phyloP scores from a whole-genome alignment of 2,888 invertebrate species.

The Eretmocerus hayati region DNA sequence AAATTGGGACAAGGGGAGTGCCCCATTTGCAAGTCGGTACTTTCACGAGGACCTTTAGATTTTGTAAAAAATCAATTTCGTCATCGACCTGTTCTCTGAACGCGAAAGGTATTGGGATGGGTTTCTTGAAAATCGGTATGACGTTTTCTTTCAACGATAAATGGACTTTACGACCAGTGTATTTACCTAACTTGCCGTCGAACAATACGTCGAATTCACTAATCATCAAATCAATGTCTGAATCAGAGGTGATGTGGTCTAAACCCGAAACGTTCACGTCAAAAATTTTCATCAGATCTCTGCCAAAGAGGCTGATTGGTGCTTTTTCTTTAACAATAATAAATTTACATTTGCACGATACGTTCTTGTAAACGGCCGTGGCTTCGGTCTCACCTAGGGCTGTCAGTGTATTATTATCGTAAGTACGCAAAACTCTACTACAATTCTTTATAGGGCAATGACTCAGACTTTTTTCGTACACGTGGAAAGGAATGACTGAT shows the following conservation, averaged over 20 bases:
- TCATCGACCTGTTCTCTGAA: conserved; percentile 12
- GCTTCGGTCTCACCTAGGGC: too few relatives aligned
- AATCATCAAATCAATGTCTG: conserved; percentile 2
- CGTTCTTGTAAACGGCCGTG: too few relatives aligned
- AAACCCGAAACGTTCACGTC: not conserved
- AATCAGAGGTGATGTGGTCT: not conserved
- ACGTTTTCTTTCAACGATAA: conserved; percentile 9
- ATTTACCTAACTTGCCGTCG: conserved; percentile 14
- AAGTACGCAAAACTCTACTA: too few relatives aligned
- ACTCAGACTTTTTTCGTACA: too few relatives aligned
- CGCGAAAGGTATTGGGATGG: conserved; percentile 18
- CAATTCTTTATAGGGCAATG: too few relatives aligned
- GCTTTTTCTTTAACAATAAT: not conserved
- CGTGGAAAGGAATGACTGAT: too few relatives aligned
- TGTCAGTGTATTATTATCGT: too few relatives aligned
- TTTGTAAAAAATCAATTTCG: conserved; percentile 12
- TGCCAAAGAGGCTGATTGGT: not conserved
- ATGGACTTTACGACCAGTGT: conserved; percentile 13
- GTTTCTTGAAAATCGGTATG: conserved; percentile 16
- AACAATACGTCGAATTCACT: conserved; percentile 12
- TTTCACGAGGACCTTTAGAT: too few relatives aligned
- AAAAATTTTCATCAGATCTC: not conserved
- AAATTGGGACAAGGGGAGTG: conserved; percentile 20
- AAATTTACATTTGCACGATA: not conserved
- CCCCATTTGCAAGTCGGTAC: too few relatives aligned